Evolutionary conservation across 2,888 invertebrate genomes (phyloP).

Genomic region (Opisthograptis luteolata): DNA sequence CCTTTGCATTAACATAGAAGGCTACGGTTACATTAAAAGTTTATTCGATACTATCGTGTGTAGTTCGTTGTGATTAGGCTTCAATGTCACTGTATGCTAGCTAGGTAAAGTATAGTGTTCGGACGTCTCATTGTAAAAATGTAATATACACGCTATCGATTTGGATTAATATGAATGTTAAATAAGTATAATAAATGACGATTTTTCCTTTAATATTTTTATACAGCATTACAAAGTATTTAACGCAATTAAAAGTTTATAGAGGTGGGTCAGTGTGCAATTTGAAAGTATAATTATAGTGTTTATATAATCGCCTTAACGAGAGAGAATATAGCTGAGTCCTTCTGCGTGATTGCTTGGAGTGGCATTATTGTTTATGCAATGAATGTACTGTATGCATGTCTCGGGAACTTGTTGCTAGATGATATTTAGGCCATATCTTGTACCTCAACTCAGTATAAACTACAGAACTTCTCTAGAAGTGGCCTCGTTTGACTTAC

Average conservation of each 20-base stretch:
- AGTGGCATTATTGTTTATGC: constrained; percentile 56
- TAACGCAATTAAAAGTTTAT: constrained; percentile 83
- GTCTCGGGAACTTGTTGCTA: constrained; percentile 53
- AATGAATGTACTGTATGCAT: constrained; percentile 54
- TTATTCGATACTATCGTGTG: constrained; percentile 77
- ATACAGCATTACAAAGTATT: constrained; percentile 82
- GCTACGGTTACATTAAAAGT: constrained; percentile 71
- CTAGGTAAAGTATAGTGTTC: constrained; percentile 65
- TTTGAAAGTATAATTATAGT: constrained; percentile 71
- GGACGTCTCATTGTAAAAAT: constrained; percentile 81
- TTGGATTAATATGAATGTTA: constrained; percentile 77
- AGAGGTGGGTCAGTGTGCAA: constrained; percentile 83
- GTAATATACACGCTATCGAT: constrained; percentile 81
- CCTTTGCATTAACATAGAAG: constrained; percentile 78
- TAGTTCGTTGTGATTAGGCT: constrained; percentile 82
- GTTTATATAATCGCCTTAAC: constrained; percentile 82
- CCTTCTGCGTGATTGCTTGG: constrained; percentile 75
- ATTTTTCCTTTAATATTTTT: constrained; percentile 84
- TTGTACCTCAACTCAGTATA: constrained; percentile 29
- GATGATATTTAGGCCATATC: constrained; percentile 39
- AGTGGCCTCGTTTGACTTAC: constrained; percentile 1
- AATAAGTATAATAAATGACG: constrained; percentile 76
- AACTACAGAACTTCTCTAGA: constrained; percentile 12
- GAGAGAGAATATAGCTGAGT: constrained; percentile 82
- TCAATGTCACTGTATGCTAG: constrained; percentile 79